A percentile compares a stretch with the other conserved stretches of the same genome.
Evolutionary conservation across 2,888 invertebrate species (phyloP).

Genomic region (Oxyteleia sp.): DNA sequence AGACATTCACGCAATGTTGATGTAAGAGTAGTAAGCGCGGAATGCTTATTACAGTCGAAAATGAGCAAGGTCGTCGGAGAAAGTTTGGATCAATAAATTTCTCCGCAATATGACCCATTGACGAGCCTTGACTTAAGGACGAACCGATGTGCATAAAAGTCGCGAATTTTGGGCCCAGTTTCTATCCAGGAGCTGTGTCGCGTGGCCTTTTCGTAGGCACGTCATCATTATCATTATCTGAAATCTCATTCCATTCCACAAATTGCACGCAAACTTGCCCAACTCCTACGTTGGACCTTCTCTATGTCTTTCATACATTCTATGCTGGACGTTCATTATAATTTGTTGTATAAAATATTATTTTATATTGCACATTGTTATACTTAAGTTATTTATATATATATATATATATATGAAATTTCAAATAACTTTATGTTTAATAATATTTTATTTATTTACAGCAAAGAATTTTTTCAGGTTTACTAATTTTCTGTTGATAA

Average conservation of each 20-base stretch:
- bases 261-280: slow-evolving; percentile 32
- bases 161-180: slow-evolving; percentile 32
- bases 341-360: slow-evolving; percentile 50
- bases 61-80: slow-evolving; percentile 73
- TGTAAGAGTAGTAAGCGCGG: slow-evolving; percentile 66
- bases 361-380: no score
- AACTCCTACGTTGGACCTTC: slow-evolving; percentile 53
- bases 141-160: slow-evolving; percentile 55
- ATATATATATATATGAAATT: no score
- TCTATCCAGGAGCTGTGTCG: slow-evolving; percentile 33
- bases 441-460: no score
- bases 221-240: slow-evolving; percentile 30
- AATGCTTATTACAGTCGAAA: slow-evolving; percentile 71
- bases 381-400: no score
- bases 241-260: slow-evolving; percentile 45
- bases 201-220: slow-evolving; percentile 47
- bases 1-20: slow-evolving; percentile 70
- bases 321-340: slow-evolving; percentile 35
- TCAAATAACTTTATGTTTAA: no score
- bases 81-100: slow-evolving; percentile 73
- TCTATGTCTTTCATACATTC: slow-evolving; percentile 50
- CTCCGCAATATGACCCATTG: slow-evolving; percentile 66
- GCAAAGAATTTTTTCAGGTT: no score
- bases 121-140: slow-evolving; percentile 68
- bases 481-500: no score